A percentile compares a stretch with the other conserved stretches of the same genome.
phyloP scores from a whole-genome alignment of 2,113 vertebrate genomes.

The Salvelinus sp. region DNA sequence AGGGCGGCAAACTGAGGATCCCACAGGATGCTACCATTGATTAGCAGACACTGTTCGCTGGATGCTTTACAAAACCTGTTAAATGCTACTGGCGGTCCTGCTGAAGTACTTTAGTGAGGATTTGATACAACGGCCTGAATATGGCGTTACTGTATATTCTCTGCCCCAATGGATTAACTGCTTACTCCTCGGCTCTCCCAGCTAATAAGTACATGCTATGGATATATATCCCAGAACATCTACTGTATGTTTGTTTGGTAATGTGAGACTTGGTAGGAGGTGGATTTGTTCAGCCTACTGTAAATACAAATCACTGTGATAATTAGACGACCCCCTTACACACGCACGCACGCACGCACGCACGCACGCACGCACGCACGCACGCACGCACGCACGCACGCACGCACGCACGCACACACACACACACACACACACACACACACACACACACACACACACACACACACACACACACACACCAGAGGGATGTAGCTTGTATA shows the following conservation, averaged over 20 bases:
- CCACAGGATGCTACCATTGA: conserved; percentile 42
- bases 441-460: too few relatives aligned
- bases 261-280: background rate
- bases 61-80: conserved; percentile 21
- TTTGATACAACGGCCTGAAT: background rate
- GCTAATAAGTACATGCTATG: background rate
- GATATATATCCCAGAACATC: background rate
- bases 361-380: too few relatives aligned
- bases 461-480: too few relatives aligned
- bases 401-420: background rate
- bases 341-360: too few relatives aligned
- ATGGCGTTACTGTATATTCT: too few relatives aligned
- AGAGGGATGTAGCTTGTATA: background rate
- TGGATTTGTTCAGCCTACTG: background rate
- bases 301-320: background rate
- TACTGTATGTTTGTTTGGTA: background rate
- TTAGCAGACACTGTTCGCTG: conserved; percentile 17
- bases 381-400: too few relatives aligned
- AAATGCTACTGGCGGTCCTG: background rate
- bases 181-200: background rate
- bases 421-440: too few relatives aligned
- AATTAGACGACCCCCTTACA: background rate
- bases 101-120: background rate
- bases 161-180: background rate
- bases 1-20: conserved; percentile 27